Conservation (phyloP, 2,888 invertebrate genomes). For the Pristionchus entomophagus region DNA sequence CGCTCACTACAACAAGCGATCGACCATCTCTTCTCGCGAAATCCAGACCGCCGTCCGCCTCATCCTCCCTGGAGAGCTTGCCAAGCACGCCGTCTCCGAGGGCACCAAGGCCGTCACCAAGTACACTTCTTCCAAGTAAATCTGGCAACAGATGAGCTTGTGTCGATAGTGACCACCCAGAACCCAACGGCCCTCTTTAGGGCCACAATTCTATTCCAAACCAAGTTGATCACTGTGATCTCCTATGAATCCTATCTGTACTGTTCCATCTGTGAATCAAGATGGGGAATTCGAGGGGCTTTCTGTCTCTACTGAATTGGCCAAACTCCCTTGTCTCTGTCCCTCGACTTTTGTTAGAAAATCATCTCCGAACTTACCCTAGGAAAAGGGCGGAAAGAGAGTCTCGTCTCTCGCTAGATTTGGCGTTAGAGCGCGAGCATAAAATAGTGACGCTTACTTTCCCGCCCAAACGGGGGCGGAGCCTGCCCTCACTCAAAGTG, state of each 20-base stretch:
- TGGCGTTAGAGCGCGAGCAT: not conserved
- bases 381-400: no score
- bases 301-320: no score
- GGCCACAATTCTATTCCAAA: constrained; percentile 57
- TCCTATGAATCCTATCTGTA: no score
- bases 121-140: constrained; percentile 48
- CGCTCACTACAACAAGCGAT: constrained; percentile 82
- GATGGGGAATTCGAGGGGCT: no score
- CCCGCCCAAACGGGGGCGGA: constrained; percentile 12
- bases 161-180: constrained; percentile 18
- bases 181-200: constrained; percentile 70
- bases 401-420: no score
- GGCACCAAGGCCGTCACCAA: constrained; percentile 48
- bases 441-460: not conserved
- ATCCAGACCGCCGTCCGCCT: constrained; percentile 79
- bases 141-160: constrained; percentile 28
- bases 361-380: no score
- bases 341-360: no score
- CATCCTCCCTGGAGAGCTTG: constrained; percentile 56
- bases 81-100: constrained; percentile 48
- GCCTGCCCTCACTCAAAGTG: not conserved
- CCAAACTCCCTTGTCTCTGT: no score
- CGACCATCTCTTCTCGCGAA: constrained; percentile 83
- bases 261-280: no score
- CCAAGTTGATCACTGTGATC: constrained; percentile 33